A percentile compares a stretch with the other conserved stretches of the same genome.
Conservation (phyloP, 2,113 vertebrate species). For the Calyptomena viridis region DNA sequence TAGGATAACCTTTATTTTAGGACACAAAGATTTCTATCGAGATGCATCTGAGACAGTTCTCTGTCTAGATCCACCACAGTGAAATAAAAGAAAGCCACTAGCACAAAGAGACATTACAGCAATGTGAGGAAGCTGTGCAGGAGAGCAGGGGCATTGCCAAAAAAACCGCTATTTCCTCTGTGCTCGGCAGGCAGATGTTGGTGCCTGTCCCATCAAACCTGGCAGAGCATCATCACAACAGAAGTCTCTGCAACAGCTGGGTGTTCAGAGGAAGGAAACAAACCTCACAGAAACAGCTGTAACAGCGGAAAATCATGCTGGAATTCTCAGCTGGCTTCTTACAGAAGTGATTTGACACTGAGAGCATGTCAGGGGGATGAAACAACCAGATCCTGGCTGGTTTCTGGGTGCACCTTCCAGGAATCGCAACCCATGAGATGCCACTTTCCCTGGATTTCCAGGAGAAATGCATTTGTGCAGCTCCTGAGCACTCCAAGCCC, state of each 20-base stretch:
- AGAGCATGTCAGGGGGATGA: fast-evolving
- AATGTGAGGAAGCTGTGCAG: background rate
- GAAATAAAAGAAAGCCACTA: background rate
- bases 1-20: background rate
- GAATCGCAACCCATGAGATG: fast-evolving
- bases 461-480: fast-evolving
- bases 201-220: background rate
- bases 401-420: fast-evolving
- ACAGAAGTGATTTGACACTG: background rate
- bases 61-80: background rate
- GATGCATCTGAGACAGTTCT: fast-evolving
- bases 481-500: background rate
- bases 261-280: background rate
- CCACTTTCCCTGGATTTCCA: background rate
- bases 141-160: background rate
- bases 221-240: background rate
- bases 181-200: background rate
- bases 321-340: background rate
- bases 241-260: background rate
- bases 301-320: fast-evolving
- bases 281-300: background rate
- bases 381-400: fast-evolving
- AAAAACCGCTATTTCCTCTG: background rate
- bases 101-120: background rate
- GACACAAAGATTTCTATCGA: background rate